Evolutionary conservation across 1,140 invertebrate species (phyloP).

Genomic region (Pogonomyrmex barbatus): DNA sequence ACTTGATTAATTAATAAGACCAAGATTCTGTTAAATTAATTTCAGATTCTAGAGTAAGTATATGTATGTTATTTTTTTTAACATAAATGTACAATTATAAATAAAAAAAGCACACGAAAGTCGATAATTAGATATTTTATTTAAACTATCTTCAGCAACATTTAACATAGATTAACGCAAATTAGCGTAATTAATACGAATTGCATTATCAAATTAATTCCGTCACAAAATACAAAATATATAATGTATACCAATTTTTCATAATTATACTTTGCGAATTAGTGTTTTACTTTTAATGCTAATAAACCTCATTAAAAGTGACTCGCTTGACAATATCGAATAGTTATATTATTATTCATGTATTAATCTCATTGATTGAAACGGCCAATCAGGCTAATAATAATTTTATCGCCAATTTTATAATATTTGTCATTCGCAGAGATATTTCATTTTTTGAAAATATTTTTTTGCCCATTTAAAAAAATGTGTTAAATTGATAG

Average conservation of each 20-base stretch:
- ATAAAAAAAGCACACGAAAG: neutral
- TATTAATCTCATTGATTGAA: neutral
- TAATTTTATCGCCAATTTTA: neutral
- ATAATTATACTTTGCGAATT: neutral
- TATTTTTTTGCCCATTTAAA: neutral
- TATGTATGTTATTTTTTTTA: neutral
- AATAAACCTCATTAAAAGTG: neutral
- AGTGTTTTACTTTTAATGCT: neutral
- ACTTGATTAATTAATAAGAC: no score
- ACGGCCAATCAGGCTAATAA: neutral
- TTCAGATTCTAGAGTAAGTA: neutral
- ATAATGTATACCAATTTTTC: neutral
- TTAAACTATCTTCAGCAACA: neutral
- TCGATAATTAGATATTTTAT: no score
- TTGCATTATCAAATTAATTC: neutral
- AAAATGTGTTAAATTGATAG: no score
- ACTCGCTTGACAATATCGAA: neutral
- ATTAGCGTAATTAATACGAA: neutral
- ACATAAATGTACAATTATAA: neutral
- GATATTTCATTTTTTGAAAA: neutral
- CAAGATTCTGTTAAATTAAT: neutral
- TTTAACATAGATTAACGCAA: neutral
- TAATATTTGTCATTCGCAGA: neutral
- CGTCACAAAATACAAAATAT: neutral
- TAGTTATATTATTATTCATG: conserved; percentile 8